These are phyloP conservation scores for Nettapus auritus DNA, from an alignment of 2,113 vertebrate species.

Conservation along the genomic window DNA sequence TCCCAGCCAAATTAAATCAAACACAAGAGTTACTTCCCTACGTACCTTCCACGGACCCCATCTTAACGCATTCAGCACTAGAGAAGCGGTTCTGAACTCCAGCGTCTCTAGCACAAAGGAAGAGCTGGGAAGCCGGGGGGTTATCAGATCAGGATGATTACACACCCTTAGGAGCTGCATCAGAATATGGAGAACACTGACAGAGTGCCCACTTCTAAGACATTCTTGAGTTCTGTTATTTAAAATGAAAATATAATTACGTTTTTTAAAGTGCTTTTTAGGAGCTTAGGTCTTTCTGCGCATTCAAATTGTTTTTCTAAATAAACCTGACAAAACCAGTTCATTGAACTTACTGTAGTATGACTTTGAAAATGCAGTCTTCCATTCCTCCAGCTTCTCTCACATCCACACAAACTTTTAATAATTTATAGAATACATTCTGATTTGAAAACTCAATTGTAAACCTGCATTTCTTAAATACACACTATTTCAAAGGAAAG, in stretches of 20 bases:
- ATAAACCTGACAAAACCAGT: not conserved
- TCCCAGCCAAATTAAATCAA: not conserved
- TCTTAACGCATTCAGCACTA: slow-evolving; percentile 79
- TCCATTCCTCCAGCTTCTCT: not conserved
- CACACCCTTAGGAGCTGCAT: slow-evolving; percentile 88
- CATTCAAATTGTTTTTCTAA: not conserved
- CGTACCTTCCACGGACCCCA: slow-evolving; percentile 80
- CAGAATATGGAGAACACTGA: slow-evolving; percentile 85
- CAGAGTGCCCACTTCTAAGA: slow-evolving; percentile 86
- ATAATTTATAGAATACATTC: not conserved
- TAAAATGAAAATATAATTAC: not conserved
- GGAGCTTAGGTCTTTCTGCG: not conserved
- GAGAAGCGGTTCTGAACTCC: slow-evolving; percentile 77
- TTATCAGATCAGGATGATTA: slow-evolving; percentile 88
- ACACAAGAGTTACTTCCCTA: not conserved
- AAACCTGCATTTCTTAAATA: not conserved
- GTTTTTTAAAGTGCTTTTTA: not conserved
- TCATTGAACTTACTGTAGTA: not conserved
- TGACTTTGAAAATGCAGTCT: not conserved
- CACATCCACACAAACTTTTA: not conserved
- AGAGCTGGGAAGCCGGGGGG: slow-evolving; percentile 74
- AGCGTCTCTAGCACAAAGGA: slow-evolving; percentile 79
- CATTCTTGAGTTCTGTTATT: slow-evolving; percentile 83
- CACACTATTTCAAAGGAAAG: not conserved
- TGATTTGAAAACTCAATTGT: not conserved